Conservation (phyloP, 2,888 invertebrate species). For the Petrophora chlorosata region DNA sequence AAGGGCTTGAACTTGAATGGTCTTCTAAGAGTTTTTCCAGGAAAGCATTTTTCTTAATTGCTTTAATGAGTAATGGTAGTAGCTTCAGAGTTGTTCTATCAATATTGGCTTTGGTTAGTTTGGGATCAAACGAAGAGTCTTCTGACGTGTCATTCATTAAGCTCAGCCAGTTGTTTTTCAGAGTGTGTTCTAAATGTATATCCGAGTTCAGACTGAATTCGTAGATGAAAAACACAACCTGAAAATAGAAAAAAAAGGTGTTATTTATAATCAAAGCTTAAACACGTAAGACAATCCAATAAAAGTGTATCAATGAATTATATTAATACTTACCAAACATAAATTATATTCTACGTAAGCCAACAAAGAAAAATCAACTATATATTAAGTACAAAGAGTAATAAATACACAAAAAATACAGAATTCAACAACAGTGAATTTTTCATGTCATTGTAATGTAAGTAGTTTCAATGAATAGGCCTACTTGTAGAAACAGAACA, state of each 20-base stretch:
- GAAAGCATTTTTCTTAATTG: constrained; percentile 58
- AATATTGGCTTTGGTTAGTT: constrained; percentile 46
- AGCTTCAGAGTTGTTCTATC: constrained; percentile 57
- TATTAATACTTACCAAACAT: no score
- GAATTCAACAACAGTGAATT: no score
- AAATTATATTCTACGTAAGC: no score
- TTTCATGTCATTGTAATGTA: no score
- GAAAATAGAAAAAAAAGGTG: constrained; percentile 52
- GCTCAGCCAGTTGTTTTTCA: constrained; percentile 54
- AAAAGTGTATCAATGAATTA: neutral
- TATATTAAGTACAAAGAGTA: no score
- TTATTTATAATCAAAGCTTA: neutral
- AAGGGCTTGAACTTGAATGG: constrained; percentile 46
- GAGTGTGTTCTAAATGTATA: constrained; percentile 33
- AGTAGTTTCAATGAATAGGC: no score
- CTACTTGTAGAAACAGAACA: no score
- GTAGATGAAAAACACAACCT: constrained; percentile 66
- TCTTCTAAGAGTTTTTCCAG: constrained; percentile 58
- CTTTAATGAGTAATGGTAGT: constrained; percentile 62
- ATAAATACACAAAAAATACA: no score
- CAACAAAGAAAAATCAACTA: no score
- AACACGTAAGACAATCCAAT: neutral
- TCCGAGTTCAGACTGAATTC: constrained; percentile 58
- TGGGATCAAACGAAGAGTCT: constrained; percentile 46
- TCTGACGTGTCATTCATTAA: constrained; percentile 54